Base-by-base conservation (phyloP, 2,888 invertebrate genomes). In the Hypsopygia costalis region DNA sequence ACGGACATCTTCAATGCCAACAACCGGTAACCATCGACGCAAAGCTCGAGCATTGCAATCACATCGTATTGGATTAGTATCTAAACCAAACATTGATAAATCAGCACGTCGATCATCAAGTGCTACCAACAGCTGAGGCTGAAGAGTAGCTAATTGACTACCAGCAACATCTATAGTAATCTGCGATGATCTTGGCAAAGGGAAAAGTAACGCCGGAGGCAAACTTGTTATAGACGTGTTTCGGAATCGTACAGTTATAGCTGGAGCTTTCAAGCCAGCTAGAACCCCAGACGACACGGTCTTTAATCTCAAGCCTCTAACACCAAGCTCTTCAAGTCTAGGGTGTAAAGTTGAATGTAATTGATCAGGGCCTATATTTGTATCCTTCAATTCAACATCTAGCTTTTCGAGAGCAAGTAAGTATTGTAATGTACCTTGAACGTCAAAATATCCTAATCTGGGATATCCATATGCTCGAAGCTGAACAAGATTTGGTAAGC, bases 351-450 rank as follows among this genome's bases (percentile, higher is more conserved):
- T 91, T 0, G 95, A 91, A 56, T 94, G 94, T 29, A 97, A 80
- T 63, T 97, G 95, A 61, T 96, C 96, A 34, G 94, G 93, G 31
- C 95, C 94, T 37, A 96, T 92, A 3, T 91, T 91, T 0, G 94
- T 90, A 54, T 97, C 97, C 71, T 97, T 97, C 0, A 97, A 92
- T 85, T 97, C 97, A 38, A 97, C 92, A 48, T 96, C 95, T 7
- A 97, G 80, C 50, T 85, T 90, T 74, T 96, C 94, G 30, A 97
- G 76, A 0, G 93, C 93, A 1, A 93, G 91, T 58, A 97, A 81
- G 50, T 93, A 90, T 52, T 93, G 93, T n/a, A 97, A 78, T 21
- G 97, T 91, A 0, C 96, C 96, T 61, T 94, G 93, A n/a, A 96
- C 91, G 73, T 97, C 97, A 47, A 96, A 89, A 62, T 96, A 96